Evolutionary conservation across 2,888 invertebrate species (phyloP).

Genomic region (Caenorhabditis parvicauda): DNA sequence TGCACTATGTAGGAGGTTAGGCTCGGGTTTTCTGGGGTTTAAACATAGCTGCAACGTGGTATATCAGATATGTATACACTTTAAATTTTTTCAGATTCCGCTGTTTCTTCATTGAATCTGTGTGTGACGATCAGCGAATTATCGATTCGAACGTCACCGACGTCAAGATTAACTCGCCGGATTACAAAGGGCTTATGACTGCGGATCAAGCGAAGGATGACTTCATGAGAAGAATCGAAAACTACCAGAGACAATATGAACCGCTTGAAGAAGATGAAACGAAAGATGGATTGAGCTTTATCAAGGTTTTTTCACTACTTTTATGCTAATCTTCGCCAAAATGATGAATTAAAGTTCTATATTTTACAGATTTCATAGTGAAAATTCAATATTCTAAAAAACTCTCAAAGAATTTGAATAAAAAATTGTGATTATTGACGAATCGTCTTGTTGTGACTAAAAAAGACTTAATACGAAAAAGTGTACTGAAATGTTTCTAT

Average conservation of each 20-base stretch:
- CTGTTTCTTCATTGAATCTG: slow-evolving; percentile 93
- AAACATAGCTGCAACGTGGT: too few relatives aligned
- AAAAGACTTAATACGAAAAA: too few relatives aligned
- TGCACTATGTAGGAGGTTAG: too few relatives aligned
- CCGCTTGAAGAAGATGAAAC: slow-evolving; percentile 63
- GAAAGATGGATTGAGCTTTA: slow-evolving; percentile 29
- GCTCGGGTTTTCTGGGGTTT: too few relatives aligned
- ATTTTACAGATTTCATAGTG: too few relatives aligned
- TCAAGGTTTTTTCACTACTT: slow-evolving; percentile 31
- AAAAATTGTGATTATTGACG: too few relatives aligned
- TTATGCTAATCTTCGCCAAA: background rate
- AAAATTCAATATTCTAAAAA: background rate
- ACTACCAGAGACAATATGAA: slow-evolving; percentile 87
- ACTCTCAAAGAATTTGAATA: too few relatives aligned
- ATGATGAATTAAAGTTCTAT: too few relatives aligned
- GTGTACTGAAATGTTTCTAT: too few relatives aligned
- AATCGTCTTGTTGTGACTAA: too few relatives aligned
- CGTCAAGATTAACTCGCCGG: slow-evolving; percentile 77
- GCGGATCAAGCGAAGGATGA: slow-evolving; percentile 82
- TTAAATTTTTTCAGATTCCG: slow-evolving; percentile 70
- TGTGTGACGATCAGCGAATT: slow-evolving; percentile 90
- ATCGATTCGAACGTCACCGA: slow-evolving; percentile 91
- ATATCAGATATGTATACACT: background rate
- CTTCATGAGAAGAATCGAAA: slow-evolving; percentile 85
- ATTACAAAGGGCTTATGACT: slow-evolving; percentile 80